Evolutionary conservation across 2,888 invertebrate species (phyloP).

Genomic region (Diaprepes abbreviatus): DNA sequence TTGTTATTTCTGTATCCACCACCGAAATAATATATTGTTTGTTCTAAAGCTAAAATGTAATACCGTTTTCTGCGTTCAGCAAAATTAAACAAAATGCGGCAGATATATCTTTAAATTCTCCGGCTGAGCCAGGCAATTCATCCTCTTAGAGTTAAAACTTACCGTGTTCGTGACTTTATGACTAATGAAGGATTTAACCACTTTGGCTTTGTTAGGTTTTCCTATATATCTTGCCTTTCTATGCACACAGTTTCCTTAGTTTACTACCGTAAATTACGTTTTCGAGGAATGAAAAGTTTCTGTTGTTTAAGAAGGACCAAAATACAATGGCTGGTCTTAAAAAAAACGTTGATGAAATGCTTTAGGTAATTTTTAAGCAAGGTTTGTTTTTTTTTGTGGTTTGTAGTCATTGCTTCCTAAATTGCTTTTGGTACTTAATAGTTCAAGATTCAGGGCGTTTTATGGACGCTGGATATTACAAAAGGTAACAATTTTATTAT

Average conservation of each 20-base stretch:
- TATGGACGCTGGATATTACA: too few species aligned
- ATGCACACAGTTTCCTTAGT: slow-evolving; percentile 35
- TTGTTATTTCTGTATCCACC: slow-evolving; percentile 11
- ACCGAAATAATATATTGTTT: slow-evolving; percentile 33
- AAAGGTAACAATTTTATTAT: too few species aligned
- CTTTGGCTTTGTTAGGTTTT: slow-evolving; percentile 43
- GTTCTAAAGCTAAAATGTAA: slow-evolving; percentile 34
- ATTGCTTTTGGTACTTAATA: too few species aligned
- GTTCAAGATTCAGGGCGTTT: too few species aligned
- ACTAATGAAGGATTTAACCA: slow-evolving; percentile 50
- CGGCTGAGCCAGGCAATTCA: slow-evolving; percentile 40
- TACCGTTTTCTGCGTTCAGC: slow-evolving; percentile 20
- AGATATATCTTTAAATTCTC: slow-evolving; percentile 48
- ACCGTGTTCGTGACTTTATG: slow-evolving; percentile 49
- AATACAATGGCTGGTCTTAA: background rate
- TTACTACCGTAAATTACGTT: slow-evolving; percentile 32
- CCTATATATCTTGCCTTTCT: slow-evolving; percentile 41
- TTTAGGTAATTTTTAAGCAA: too few species aligned
- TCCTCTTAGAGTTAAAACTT: slow-evolving; percentile 47
- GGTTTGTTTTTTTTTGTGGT: too few species aligned
- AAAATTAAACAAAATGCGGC: slow-evolving; percentile 45
- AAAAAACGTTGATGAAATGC: too few species aligned
- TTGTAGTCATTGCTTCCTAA: too few species aligned
- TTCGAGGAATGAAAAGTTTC: slow-evolving; percentile 8
- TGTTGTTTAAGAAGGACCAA: background rate